phyloP scores from a whole-genome alignment of 2,113 vertebrate species.

The Actinemys pallida region DNA sequence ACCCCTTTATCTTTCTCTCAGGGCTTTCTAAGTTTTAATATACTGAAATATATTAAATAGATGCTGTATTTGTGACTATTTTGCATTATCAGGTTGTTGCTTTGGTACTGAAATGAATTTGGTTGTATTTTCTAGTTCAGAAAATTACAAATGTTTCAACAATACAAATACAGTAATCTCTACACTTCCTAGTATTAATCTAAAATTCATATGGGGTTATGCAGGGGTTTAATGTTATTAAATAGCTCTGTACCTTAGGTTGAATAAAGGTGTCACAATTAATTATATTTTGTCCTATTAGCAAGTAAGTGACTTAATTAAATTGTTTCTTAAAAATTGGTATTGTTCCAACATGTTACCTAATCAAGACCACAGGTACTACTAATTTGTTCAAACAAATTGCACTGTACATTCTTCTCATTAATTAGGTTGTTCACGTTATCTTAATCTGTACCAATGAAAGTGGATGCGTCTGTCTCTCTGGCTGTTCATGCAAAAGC shows the following conservation, averaged over 20 bases:
- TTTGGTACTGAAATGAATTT: neutral
- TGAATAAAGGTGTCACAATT: slow-evolving; percentile 44
- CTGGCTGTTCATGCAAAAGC: slow-evolving; percentile 28
- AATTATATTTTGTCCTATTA: slow-evolving; percentile 25
- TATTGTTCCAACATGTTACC: neutral
- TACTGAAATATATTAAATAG: neutral
- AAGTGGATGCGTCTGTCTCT: neutral
- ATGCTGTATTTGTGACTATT: neutral
- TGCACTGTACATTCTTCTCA: neutral
- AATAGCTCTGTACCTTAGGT: neutral
- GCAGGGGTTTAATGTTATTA: neutral
- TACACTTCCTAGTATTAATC: neutral
- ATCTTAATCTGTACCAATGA: slow-evolving; percentile 41
- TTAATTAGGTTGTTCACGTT: slow-evolving; percentile 33
- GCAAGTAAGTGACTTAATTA: neutral
- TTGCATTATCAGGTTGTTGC: neutral
- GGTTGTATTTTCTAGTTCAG: neutral
- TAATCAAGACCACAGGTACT: slow-evolving; percentile 12
- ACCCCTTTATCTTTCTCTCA: neutral
- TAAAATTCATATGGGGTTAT: neutral
- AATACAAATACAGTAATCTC: neutral
- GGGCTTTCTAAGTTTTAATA: neutral
- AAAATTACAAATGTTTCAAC: neutral
- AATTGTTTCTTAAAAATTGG: slow-evolving; percentile 2
- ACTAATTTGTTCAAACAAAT: slow-evolving; percentile 36